Evolutionary conservation across 2,113 vertebrate genomes (phyloP).

Genomic region (Prionailurus bengalensis): DNA sequence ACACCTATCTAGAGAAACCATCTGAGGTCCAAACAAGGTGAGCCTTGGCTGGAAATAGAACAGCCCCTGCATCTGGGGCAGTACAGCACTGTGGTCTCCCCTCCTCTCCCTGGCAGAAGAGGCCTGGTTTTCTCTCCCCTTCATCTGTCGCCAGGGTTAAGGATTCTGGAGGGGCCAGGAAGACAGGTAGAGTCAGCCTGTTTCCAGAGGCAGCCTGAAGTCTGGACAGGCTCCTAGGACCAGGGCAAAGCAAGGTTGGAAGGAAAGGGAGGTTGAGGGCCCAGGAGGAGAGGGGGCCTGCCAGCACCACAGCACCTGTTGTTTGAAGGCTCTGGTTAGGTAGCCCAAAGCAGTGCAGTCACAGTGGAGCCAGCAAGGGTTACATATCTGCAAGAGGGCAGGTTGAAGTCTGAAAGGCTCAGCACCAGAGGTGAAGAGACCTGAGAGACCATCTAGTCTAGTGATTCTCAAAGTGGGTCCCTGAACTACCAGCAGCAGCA

Average conservation of each 20-base stretch:
- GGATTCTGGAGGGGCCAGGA: background rate
- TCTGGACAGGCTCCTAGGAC: background rate
- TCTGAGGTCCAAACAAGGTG: background rate
- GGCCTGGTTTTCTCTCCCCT: background rate
- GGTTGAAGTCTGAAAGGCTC: background rate
- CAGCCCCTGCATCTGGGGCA: fast-evolving
- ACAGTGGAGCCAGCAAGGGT: background rate
- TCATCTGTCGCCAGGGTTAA: background rate
- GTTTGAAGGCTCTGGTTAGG: fast-evolving
- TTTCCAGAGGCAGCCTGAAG: background rate
- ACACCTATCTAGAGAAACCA: background rate
- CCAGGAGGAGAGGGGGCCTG: background rate
- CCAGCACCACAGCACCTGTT: background rate
- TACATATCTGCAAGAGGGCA: background rate
- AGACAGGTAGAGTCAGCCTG: background rate
- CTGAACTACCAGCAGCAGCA: background rate
- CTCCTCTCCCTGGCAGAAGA: background rate
- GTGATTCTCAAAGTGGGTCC: background rate
- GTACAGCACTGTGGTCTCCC: background rate
- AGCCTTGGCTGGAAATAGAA: background rate
- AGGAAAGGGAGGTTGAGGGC: background rate
- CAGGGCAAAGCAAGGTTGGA: background rate
- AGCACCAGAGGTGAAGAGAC: background rate
- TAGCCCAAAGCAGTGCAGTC: background rate
- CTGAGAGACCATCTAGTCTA: background rate